Base-by-base conservation (phyloP, 2,888 invertebrate genomes). In the Atethmia centrago region DNA sequence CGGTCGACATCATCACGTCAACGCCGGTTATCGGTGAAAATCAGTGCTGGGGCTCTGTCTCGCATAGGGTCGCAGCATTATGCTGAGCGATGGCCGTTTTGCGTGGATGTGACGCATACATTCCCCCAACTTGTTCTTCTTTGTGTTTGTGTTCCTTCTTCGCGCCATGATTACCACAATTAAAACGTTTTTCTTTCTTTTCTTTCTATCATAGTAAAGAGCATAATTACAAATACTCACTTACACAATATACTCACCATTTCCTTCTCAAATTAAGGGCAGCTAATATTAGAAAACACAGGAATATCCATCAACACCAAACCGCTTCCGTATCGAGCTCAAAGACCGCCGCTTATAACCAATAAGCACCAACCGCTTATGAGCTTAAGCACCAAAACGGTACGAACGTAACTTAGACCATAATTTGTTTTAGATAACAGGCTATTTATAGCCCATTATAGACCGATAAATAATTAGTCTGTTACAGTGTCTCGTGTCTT, bases 271-370 rank as follows among this genome's bases (percentile, higher is more conserved):
- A 64, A 78, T 63, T 79, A 78, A 55, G 79, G 31, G 58, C 78
- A 67, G 53, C 79, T 79, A 79, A 78, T 79, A 63, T 79, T 79
- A 77, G 77, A 73, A 40, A 65, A 74, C 51, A 62, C 63, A n/a
- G 36, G 36, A 79, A 53, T 68, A 78, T 59, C 49, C 55, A 67
- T 78, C 79, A 67, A 74, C 62, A 66, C 51, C 45, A 14, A 49
- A 16, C 40, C 4, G 19, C 63, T 78, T 79, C 78, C 80, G 67
- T 74, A 58, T n/a, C 2, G 53, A 19, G 36, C 49, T 65, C 72
- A 73, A 79, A 77, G 49, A 51, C 47, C 40, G 55, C 79, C 62
- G 77, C 74, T 51, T 40, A 51, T 31, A 53, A 79, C 8, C 49
- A 16, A 28, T 56, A 28, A 61, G 3, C 19, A 47, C 28, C 59